Evolutionary conservation across 2,113 vertebrate species (phyloP).

Genomic region (Tursiops truncatus): DNA sequence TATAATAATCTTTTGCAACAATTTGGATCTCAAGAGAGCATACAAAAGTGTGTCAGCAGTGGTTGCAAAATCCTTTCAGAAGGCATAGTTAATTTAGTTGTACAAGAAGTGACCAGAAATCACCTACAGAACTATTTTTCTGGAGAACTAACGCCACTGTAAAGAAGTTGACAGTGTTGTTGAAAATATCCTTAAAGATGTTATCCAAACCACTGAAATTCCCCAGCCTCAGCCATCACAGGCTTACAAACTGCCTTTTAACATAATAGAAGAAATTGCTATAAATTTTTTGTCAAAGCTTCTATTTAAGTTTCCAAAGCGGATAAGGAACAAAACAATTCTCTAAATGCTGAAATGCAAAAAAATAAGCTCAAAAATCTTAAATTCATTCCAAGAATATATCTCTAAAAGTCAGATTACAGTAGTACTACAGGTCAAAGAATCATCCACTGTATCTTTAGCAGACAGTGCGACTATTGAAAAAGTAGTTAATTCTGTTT

Average conservation of each 20-base stretch:
- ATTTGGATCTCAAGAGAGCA: constrained; percentile 4
- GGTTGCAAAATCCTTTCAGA: constrained; percentile 59
- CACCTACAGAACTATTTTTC: constrained; percentile 64
- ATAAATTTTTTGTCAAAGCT: constrained; percentile 58
- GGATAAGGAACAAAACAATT: neutral
- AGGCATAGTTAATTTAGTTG: constrained; percentile 37
- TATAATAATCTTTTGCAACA: constrained; percentile 59
- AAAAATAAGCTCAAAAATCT: constrained; percentile 41
- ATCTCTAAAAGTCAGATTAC: constrained; percentile 46
- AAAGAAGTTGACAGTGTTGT: neutral
- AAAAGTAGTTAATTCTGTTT: constrained; percentile 48
- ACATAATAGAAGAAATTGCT: constrained; percentile 59
- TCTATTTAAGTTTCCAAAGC: constrained; percentile 41
- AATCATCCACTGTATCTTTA: neutral
- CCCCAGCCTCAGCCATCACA: neutral
- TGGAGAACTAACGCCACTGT: constrained; percentile 14
- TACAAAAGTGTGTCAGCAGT: constrained; percentile 46
- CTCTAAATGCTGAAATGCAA: constrained; percentile 11
- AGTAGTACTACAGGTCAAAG: neutral
- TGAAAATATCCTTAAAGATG: constrained; percentile 14
- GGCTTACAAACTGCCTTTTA: constrained; percentile 33
- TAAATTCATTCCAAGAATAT: constrained; percentile 57
- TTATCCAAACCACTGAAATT: neutral
- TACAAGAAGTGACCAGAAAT: constrained; percentile 51
- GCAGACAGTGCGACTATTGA: constrained; percentile 33